A percentile compares a stretch with the other conserved stretches of the same genome.
phyloP scores from a whole-genome alignment of 2,888 invertebrate species.

The Erebia palarica region DNA sequence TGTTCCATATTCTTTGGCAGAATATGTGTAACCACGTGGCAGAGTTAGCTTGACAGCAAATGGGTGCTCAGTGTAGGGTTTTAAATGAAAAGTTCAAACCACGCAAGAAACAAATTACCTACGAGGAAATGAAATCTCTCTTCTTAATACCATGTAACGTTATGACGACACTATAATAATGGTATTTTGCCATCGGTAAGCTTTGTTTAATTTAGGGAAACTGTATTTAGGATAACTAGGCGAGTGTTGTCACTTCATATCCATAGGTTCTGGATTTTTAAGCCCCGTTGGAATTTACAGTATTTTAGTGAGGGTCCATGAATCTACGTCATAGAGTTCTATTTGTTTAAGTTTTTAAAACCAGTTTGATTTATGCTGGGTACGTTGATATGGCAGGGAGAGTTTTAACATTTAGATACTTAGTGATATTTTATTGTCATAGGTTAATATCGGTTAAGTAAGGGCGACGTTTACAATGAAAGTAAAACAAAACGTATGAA shows the following conservation, averaged over 20 bases:
- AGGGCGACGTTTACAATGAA: no score
- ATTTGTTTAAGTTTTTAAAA: no score
- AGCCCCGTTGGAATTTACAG: not conserved
- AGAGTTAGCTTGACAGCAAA: constrained; percentile 70
- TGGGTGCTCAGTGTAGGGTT: constrained; percentile 69
- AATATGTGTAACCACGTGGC: constrained; percentile 59
- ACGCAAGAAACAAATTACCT: constrained; percentile 67
- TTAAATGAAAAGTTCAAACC: constrained; percentile 69
- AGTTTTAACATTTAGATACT: no score
- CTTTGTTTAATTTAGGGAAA: constrained; percentile 8
- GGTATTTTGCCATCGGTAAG: constrained; percentile 19
- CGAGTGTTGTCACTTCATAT: no score
- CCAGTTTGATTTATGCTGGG: no score
- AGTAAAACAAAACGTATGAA: no score
- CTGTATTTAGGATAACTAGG: not conserved
- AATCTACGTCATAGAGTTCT: not conserved
- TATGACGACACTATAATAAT: constrained; percentile 24
- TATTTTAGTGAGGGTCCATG: not conserved
- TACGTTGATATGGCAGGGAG: no score
- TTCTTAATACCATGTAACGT: constrained; percentile 42
- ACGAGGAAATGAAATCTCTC: constrained; percentile 66
- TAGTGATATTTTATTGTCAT: no score
- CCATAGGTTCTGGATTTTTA: no score
- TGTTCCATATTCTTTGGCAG: constrained; percentile 54
- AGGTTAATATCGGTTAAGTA: no score